These are phyloP conservation scores for Heterotilapia buettikoferi DNA, from an alignment of 2,113 vertebrate species.

Conservation along the genomic window DNA sequence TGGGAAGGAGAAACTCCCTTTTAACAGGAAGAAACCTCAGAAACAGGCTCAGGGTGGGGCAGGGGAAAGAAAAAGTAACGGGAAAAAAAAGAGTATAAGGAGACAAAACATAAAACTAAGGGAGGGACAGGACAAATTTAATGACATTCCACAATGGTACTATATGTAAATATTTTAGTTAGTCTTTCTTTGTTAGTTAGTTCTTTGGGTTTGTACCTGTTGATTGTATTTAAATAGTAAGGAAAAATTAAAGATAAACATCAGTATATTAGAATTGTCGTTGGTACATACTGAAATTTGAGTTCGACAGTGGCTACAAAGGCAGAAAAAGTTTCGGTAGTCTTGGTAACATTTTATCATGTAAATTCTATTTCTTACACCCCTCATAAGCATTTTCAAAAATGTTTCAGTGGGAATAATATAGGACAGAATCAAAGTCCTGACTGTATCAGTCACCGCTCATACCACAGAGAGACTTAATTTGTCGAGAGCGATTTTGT, in stretches of 20 bases:
- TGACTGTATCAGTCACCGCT: constrained; percentile 17
- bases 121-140: background rate
- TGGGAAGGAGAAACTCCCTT: background rate
- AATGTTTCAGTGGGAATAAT: background rate
- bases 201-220: background rate
- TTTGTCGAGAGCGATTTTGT: constrained; percentile 32
- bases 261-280: background rate
- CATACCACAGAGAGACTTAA: constrained; percentile 13
- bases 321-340: background rate
- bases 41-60: background rate
- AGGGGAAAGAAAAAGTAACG: background rate
- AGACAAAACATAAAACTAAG: background rate
- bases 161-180: background rate
- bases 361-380: background rate
- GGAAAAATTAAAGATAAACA: background rate
- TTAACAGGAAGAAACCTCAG: background rate
- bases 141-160: background rate
- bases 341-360: background rate
- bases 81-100: background rate
- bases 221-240: background rate
- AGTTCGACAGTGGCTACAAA: background rate
- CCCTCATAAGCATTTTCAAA: background rate
- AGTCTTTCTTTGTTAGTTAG: background rate
- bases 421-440: constrained; percentile 9
- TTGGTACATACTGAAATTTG: background rate